A percentile compares a stretch with the other conserved stretches of the same genome.
These are phyloP conservation scores for Armadillidium nasatum DNA, from an alignment of 1,140 invertebrate genomes.

Conservation along the genomic window DNA sequence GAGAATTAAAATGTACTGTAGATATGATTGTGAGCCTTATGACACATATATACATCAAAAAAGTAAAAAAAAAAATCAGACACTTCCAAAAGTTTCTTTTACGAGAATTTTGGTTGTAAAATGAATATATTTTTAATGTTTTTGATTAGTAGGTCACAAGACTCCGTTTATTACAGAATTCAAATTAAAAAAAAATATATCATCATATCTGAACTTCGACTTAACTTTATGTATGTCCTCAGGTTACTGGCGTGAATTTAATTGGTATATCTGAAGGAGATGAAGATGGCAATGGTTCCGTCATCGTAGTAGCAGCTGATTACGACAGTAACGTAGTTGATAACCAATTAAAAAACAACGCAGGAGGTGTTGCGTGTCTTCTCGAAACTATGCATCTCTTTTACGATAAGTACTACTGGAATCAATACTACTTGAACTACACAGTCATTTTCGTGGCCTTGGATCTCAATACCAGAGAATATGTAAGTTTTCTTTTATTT, in stretches of 20 bases:
- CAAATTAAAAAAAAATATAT: too few species aligned
- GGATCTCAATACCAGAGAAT: constrained; percentile 24
- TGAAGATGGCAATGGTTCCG: not conserved
- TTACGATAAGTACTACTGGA: not conserved
- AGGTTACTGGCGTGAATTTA: not conserved
- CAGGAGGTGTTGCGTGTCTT: constrained; percentile 16
- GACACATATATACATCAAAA: too few species aligned
- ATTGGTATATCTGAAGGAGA: not conserved
- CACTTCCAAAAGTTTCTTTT: too few species aligned
- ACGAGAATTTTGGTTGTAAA: too few species aligned
- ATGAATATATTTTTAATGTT: too few species aligned
- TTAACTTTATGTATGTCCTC: not conserved
- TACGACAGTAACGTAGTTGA: not conserved
- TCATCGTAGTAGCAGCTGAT: not conserved
- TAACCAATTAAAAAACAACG: not conserved
- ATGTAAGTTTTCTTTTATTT: not conserved
- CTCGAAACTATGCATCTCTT: constrained; percentile 1
- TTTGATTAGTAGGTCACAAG: too few species aligned
- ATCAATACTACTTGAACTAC: not conserved
- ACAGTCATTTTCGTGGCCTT: constrained; percentile 25
- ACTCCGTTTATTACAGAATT: too few species aligned
- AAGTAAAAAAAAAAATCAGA: too few species aligned
- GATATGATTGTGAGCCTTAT: too few species aligned
- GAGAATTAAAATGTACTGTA: too few species aligned
- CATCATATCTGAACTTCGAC: too few species aligned